These are phyloP conservation scores for Ellobium chinense DNA, from an alignment of 2,888 invertebrate species.

Conservation along the genomic window DNA sequence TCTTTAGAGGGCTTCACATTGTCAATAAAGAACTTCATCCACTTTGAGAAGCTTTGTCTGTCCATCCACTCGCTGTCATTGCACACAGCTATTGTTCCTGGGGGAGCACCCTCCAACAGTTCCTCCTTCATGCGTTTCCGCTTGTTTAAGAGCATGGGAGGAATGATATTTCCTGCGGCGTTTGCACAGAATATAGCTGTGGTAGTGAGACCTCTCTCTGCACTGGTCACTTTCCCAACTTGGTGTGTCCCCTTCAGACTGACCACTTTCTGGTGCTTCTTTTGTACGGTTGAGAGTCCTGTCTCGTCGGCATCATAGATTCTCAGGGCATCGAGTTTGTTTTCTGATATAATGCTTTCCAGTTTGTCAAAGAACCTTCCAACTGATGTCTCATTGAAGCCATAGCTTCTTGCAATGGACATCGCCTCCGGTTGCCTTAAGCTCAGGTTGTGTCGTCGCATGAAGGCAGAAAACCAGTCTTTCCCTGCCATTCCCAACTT, in stretches of 20 bases:
- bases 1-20: not conserved
- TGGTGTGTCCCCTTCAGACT: not conserved
- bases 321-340: not conserved
- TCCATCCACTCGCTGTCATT: constrained; percentile 6
- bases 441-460: constrained; percentile 3
- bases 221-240: not conserved
- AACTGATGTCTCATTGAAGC: constrained; percentile 23
- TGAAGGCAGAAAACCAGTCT: constrained; percentile 2
- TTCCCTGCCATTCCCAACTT: not conserved
- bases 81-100: not conserved
- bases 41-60: not conserved
- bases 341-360: not conserved
- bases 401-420: constrained; percentile 1
- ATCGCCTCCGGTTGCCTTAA: constrained; percentile 16
- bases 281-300: not conserved
- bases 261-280: not conserved
- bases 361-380: constrained; percentile 5
- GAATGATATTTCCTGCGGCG: not conserved
- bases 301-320: not conserved
- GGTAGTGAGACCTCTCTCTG: not conserved
- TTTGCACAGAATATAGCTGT: not conserved
- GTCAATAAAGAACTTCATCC: not conserved
- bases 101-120: not conserved
- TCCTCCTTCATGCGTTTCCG: not conserved
- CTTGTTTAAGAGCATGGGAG: not conserved